These are phyloP conservation scores for Laothoe populi DNA, from an alignment of 2,888 invertebrate genomes.

Conservation along the genomic window DNA sequence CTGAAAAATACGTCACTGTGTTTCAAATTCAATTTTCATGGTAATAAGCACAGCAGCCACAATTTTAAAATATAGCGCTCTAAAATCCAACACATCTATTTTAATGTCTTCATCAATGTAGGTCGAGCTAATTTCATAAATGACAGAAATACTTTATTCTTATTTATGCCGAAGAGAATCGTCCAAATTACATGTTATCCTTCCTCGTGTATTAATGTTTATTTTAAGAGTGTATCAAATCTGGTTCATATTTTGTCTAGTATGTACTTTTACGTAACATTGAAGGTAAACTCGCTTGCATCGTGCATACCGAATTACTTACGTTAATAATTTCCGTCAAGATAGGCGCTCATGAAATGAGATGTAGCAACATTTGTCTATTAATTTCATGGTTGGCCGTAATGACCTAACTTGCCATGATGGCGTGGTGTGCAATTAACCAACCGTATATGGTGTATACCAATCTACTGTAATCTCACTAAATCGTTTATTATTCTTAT, in stretches of 20 bases:
- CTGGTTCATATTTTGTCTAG: constrained; percentile 36
- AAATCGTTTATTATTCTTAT: constrained; percentile 13
- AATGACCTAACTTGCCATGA: constrained; percentile 47
- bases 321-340: constrained; percentile 65
- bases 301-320: constrained; percentile 44
- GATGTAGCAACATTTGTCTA: constrained; percentile 65
- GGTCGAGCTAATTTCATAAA: constrained; percentile 18
- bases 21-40: too few relatives aligned
- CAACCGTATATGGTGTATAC: constrained; percentile 27
- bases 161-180: constrained; percentile 40
- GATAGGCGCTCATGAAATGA: constrained; percentile 61
- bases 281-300: constrained; percentile 45
- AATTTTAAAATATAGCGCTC: not conserved
- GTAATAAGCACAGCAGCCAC: too few relatives aligned
- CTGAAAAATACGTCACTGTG: too few relatives aligned
- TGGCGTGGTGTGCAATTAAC: constrained; percentile 30
- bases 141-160: not conserved
- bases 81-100: not conserved
- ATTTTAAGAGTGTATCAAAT: constrained; percentile 31
- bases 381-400: constrained; percentile 69
- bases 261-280: constrained; percentile 41
- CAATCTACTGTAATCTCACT: constrained; percentile 35
- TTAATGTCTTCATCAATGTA: constrained; percentile 11
- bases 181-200: constrained; percentile 47
- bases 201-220: constrained; percentile 46